Conservation (phyloP, 1,140 invertebrate genomes). For the Eueides isabella region DNA sequence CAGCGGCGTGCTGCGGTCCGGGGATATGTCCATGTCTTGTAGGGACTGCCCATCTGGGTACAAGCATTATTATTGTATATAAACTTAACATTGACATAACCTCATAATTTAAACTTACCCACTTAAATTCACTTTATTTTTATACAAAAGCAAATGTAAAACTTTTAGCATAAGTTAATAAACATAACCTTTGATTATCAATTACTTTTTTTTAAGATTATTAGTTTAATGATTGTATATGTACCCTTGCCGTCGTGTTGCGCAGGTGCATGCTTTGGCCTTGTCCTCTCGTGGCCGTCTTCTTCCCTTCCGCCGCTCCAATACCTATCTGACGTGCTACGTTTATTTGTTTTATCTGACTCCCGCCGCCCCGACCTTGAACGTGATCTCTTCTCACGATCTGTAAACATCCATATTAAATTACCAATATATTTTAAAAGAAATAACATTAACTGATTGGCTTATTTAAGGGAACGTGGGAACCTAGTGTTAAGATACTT, state of each 20-base stretch:
- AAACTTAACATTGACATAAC: not conserved
- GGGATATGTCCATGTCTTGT: conserved; percentile 78
- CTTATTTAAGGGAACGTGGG: no score
- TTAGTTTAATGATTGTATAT: not conserved
- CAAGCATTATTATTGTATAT: not conserved
- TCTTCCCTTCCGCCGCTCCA: conserved; percentile 65
- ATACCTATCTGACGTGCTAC: conserved; percentile 65
- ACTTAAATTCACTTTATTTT: no score
- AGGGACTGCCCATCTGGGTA: conserved; percentile 64
- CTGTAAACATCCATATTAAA: conserved; percentile 39
- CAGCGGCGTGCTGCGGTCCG: conserved; percentile 70
- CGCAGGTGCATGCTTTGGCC: conserved; percentile 56
- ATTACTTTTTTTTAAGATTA: no score
- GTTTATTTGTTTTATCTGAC: conserved; percentile 65
- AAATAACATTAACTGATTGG: no score
- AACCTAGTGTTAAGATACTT: no score
- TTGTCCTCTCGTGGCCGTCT: conserved; percentile 58
- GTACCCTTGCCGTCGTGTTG: conserved; percentile 69
- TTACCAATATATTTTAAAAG: not conserved
- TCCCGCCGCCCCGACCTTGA: conserved; percentile 67
- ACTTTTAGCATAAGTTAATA: no score
- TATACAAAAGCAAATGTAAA: no score
- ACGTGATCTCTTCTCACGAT: conserved; percentile 72
- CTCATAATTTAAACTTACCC: not conserved
- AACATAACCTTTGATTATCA: no score